Percentiles rank a stretch among this genome's conserved stretches.
Conservation (phyloP, 1,140 invertebrate species). For the Drosophila persimilis region DNA sequence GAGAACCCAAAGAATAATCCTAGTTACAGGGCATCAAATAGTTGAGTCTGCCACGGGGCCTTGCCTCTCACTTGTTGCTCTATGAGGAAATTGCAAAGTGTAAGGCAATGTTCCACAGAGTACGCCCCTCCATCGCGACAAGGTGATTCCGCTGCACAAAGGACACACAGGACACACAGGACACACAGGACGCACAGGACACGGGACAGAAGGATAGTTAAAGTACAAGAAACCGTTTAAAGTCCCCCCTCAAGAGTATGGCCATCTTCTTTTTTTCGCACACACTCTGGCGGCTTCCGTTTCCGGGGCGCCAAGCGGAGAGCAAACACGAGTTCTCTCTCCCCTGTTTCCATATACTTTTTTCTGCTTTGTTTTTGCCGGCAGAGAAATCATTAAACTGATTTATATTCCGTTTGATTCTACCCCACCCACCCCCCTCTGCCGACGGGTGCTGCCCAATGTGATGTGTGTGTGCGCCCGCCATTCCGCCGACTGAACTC, state of each 20-base stretch:
- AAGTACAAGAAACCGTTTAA: slow-evolving; percentile 34
- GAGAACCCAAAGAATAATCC: too few species aligned
- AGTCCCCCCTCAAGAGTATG: slow-evolving; percentile 19
- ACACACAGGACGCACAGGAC: too few species aligned
- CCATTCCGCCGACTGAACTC: slow-evolving; percentile 54
- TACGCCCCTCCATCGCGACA: neutral
- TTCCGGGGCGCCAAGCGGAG: slow-evolving; percentile 60
- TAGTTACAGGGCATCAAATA: too few species aligned
- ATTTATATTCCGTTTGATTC: slow-evolving; percentile 76
- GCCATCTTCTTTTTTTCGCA: slow-evolving; percentile 36
- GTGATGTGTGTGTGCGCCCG: slow-evolving; percentile 18
- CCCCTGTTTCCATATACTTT: slow-evolving; percentile 7
- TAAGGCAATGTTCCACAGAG: slow-evolving; percentile 15
- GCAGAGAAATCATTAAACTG: slow-evolving; percentile 72
- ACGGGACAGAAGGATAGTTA: neutral
- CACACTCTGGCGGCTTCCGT: slow-evolving; percentile 57
- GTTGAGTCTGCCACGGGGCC: too few species aligned
- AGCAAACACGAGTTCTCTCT: slow-evolving; percentile 39
- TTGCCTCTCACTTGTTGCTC: slow-evolving; percentile 6
- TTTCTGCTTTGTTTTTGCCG: slow-evolving; percentile 52
- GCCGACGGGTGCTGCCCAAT: slow-evolving; percentile 1
- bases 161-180: too few species aligned
- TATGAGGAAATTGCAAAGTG: slow-evolving; percentile 29
- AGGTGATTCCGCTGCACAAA: too few species aligned
- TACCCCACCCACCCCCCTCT: slow-evolving; percentile 23